Evolutionary conservation across 2,797 vertebrate species (phyloP), one percentile per base, ranked within the genome.

Genomic region (Crocodylus rhombifer): DNA sequence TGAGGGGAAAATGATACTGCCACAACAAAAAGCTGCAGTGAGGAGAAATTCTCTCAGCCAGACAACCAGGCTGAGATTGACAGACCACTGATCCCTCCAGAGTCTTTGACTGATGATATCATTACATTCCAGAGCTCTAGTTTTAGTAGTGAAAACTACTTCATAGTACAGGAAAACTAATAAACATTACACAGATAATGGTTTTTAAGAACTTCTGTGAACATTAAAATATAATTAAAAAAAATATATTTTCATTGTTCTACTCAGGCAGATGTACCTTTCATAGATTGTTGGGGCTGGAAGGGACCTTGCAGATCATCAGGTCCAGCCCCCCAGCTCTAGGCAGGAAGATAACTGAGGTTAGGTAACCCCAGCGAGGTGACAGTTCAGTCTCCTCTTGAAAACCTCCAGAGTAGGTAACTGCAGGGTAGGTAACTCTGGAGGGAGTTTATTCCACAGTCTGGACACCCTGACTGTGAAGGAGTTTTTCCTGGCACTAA

Each of bases 1-100:
- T 51, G 67, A 91, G 90, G 75, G n/a, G 84, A 80, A 93, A 89
- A 78, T 80, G 83, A 75, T 92, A n/a, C 20, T 94, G 69, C 73
- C 92, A 57, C 58, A 87, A 91, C 69, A 55, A 80, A 85, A 61
- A 88, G 14, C 17, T 86, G 69, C 9, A 3, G 28, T 30, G 51
- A 80, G 74, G 71, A 82, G 77, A 92, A 94, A 26, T 12, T 64
- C 23, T 93, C 86, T 95, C 94, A 95, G 86, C 87, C 92, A 90
- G 84, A 87, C 20, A 86, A 14, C 14, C 81, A 89, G 1, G 61
- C 18, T 21, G 55, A 76, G 60, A 82, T 42, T 90, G 89, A 23
- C 64, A 93, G 80, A 30, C 5, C 65, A 65, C 9, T 14, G 57
- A 26, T 15, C 14, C 51, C 87, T 88, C 30, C 74, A 58, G 82